A percentile compares a stretch with the other conserved stretches of the same genome.
Conservation (phyloP, 2,113 vertebrate species). For the Alexandromys fortis region DNA sequence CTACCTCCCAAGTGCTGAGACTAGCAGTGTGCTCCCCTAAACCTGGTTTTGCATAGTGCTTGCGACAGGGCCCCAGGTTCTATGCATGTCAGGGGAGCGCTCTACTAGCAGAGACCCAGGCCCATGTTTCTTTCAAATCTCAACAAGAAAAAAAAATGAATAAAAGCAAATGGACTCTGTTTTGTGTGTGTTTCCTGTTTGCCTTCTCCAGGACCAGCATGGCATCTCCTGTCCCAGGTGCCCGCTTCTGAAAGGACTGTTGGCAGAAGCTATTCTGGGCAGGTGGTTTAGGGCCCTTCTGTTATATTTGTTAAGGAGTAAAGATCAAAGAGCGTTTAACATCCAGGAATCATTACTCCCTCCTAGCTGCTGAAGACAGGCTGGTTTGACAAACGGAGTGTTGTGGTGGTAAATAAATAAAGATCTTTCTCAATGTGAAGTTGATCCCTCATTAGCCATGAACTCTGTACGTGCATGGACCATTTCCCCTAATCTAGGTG, state of each 20-base stretch:
- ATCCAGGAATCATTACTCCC: not conserved
- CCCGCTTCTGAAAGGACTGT: constrained; percentile 1
- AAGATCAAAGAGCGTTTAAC: not conserved
- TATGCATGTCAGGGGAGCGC: not conserved
- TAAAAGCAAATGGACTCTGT: not conserved
- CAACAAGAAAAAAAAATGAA: not conserved
- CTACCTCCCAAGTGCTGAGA: not conserved
- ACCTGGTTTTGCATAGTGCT: not conserved
- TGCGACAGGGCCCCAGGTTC: not conserved
- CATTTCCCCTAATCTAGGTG: not conserved
- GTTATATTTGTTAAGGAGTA: not conserved
- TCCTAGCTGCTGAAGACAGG: not conserved
- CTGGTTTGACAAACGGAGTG: not conserved
- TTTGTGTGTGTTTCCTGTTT: not conserved
- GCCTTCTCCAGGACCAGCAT: not conserved
- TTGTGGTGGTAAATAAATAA: not conserved
- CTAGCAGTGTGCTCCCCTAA: not conserved
- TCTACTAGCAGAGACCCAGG: not conserved
- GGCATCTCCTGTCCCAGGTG: fast-evolving
- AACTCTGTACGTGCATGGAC: not conserved
- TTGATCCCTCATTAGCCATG: not conserved
- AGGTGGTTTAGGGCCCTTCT: not conserved
- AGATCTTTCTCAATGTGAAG: not conserved
- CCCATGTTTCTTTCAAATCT: not conserved
- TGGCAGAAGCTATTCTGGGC: fast-evolving